Conservation (phyloP, 2,113 vertebrate genomes). For the Tupaia chinensis region DNA sequence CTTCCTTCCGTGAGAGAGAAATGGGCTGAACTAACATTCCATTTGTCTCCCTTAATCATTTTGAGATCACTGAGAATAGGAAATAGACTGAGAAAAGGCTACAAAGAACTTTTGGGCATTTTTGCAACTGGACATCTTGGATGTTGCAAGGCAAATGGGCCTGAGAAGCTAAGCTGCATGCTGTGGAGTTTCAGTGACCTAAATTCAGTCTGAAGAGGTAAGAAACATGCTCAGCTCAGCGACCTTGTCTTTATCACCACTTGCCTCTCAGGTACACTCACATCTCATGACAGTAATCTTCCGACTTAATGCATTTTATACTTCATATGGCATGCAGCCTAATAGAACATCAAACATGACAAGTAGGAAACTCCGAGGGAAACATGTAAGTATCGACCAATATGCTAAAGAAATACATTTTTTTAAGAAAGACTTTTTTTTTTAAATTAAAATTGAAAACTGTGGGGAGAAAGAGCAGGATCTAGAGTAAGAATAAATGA, state of each 20-base stretch:
- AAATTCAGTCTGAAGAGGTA: neutral
- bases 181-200: neutral
- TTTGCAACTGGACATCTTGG: neutral
- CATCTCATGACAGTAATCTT: neutral
- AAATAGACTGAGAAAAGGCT: neutral
- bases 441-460: neutral
- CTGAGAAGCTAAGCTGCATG: neutral
- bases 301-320: neutral
- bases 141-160: neutral
- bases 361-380: neutral
- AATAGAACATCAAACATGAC: neutral
- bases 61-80: neutral
- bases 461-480: neutral
- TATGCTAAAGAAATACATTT: neutral
- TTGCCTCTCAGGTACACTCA: neutral
- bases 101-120: neutral
- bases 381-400: neutral
- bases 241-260: neutral
- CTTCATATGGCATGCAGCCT: neutral
- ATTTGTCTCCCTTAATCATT: constrained; percentile 56
- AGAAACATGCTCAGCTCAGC: neutral
- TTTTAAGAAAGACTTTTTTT: neutral
- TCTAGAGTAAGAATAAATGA: neutral
- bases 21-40: constrained; percentile 44
- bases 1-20: constrained; percentile 43